These are phyloP conservation scores for Pseudochaenichthys georgianus DNA, from an alignment of 2,797 vertebrate genomes.

Conservation along the genomic window DNA sequence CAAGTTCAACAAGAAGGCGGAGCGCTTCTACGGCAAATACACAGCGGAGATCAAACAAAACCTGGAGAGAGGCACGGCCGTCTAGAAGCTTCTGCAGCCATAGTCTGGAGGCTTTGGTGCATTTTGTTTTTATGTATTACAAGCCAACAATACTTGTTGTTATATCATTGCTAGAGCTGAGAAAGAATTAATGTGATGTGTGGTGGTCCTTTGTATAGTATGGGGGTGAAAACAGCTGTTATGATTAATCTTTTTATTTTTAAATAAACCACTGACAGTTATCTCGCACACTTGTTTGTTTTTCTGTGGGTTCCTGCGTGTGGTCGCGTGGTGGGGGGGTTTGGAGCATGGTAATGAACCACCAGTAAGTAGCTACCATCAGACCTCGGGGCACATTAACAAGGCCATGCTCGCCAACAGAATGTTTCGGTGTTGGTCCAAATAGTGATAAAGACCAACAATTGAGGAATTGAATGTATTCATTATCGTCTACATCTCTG, in stretches of 20 bases:
- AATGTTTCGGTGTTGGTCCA: slow-evolving; percentile 60
- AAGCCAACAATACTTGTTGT: neutral
- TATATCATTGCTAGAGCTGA: neutral
- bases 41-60: slow-evolving; percentile 98
- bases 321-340: slow-evolving; percentile 57
- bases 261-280: slow-evolving; percentile 67
- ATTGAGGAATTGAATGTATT: slow-evolving; percentile 68
- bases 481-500: slow-evolving; percentile 69
- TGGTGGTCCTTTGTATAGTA: slow-evolving; percentile 47
- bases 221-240: slow-evolving; percentile 20
- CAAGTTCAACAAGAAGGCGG: slow-evolving; percentile 99
- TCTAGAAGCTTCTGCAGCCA: slow-evolving; percentile 76
- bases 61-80: slow-evolving; percentile 96
- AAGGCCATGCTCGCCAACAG: slow-evolving; percentile 41
- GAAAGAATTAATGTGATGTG: slow-evolving; percentile 7
- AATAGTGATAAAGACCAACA: slow-evolving; percentile 47
- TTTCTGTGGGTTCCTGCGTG: slow-evolving; percentile 48
- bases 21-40: slow-evolving; percentile 98
- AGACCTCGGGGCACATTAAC: slow-evolving; percentile 51
- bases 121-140: neutral
- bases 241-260: slow-evolving; percentile 38
- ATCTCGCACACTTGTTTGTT: slow-evolving; percentile 48
- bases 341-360: slow-evolving; percentile 65
- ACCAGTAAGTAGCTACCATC: slow-evolving; percentile 13
- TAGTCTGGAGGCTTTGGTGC: neutral